Evolutionary conservation across 92 coral and sea anemone genomes (phyloP).

Genomic region (Chrysogorgia sp.): DNA sequence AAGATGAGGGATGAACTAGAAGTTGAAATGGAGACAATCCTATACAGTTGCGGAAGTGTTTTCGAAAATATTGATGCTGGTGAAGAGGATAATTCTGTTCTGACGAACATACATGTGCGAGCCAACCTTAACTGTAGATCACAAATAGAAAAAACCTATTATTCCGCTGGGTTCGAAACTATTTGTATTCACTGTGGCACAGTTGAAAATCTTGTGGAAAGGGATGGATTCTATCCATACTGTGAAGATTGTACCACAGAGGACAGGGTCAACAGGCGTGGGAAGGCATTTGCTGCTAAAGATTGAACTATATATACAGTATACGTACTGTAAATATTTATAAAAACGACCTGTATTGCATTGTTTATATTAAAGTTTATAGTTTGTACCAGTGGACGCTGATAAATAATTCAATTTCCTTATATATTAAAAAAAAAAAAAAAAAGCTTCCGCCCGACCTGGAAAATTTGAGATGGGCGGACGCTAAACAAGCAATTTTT

Average conservation of each 20-base stretch:
- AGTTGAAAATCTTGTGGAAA: slow-evolving; percentile 30
- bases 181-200: slow-evolving; percentile 49
- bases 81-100: slow-evolving; percentile 38
- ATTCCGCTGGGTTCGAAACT: slow-evolving; percentile 38
- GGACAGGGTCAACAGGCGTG: too few relatives aligned
- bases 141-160: slow-evolving; percentile 36
- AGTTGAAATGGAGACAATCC: slow-evolving; percentile 41
- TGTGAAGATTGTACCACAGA: slow-evolving; percentile 48
- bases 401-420: too few relatives aligned
- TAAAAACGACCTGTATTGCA: too few relatives aligned
- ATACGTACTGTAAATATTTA: too few relatives aligned
- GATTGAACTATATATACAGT: too few relatives aligned
- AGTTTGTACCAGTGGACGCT: too few relatives aligned
- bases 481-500: too few relatives aligned
- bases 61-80: slow-evolving; percentile 43
- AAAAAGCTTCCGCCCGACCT: too few relatives aligned
- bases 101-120: slow-evolving; percentile 37
- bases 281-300: too few relatives aligned
- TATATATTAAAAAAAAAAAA: too few relatives aligned
- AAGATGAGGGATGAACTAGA: slow-evolving; percentile 50
- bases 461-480: too few relatives aligned
- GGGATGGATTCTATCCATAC: slow-evolving; percentile 36
- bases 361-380: too few relatives aligned
- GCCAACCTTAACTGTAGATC: slow-evolving; percentile 45
- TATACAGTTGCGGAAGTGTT: slow-evolving; percentile 52